Evolutionary conservation across 2,113 vertebrate species (phyloP), one percentile per base, ranked within the genome.

Genomic region (Amphiprion ocellaris): DNA sequence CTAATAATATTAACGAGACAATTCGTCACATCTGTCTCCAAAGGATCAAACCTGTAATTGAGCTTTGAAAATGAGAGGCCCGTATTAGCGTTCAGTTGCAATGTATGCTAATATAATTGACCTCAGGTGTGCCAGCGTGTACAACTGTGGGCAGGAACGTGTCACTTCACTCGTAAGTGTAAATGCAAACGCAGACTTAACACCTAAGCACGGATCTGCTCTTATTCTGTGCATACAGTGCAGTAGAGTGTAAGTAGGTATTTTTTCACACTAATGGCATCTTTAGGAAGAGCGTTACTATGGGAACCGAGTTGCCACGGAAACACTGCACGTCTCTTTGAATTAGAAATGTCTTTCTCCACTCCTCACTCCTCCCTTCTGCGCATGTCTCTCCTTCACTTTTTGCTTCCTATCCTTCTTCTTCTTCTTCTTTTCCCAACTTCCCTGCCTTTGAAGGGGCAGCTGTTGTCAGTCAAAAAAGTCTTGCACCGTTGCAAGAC

Each of bases 241-340:
- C 71, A 67, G 87, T 41, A 39, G 74, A 79, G 91, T 87, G 86
- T 90, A 87, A 92, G 88, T 90, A 84, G 90, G 69, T 86, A 87
- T 93, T 94, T 94, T 30, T 92, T 93, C 88, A 92, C 91, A 90
- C 89, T 94, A 93, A 94, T 95, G 92, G 94, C 92, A 94, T 95
- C 93, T 95, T 95, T 94, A 95, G 90, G 89, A 84, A 81, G 89
- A 74, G 68, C 60, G 92, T 95, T 93, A 92, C 94, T 80, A 94
- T 94, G 94, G 94, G 81, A 94, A 95, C 94, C 88, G 91, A 87
- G 95, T 95, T 95, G 94, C 94, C 94, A 95, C 77, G 94, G 94
- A 94, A 95, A 95, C 95, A 89, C 93, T 92, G 93, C 87, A 92
- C 77, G 90, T 94, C 94, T 95, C 90, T 94, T 95, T 94, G 94